A percentile compares a stretch with the other conserved stretches of the same genome.
Evolutionary conservation across 2,888 invertebrate genomes (phyloP).

Genomic region (Lochmaea capreae): DNA sequence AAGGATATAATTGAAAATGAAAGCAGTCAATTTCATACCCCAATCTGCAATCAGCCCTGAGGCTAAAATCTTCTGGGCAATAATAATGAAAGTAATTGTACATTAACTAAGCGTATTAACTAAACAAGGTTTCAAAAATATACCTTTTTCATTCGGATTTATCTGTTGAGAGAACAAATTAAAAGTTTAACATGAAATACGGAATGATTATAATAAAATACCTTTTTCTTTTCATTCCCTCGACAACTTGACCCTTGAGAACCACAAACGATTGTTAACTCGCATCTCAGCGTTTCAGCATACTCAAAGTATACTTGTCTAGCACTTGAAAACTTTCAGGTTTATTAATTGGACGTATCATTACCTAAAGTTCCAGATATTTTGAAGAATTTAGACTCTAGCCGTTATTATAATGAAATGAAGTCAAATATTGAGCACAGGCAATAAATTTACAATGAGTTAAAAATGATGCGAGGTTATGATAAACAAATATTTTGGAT

Average conservation of each 20-base stretch:
- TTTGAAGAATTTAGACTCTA: background rate
- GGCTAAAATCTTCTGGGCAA: too few relatives aligned
- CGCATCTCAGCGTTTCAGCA: slow-evolving; percentile 30
- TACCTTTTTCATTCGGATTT: too few relatives aligned
- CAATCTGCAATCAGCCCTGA: too few relatives aligned
- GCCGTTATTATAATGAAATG: background rate
- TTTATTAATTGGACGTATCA: slow-evolving; percentile 39
- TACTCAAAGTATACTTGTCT: slow-evolving; percentile 29
- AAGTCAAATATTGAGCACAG: background rate
- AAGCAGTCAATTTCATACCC: too few relatives aligned
- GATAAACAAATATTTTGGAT: background rate
- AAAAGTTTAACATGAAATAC: background rate
- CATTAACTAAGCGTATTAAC: too few relatives aligned
- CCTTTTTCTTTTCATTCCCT: slow-evolving; percentile 7
- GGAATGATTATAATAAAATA: slow-evolving; percentile 20
- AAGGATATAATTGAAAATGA: too few relatives aligned
- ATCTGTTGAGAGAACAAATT: too few relatives aligned
- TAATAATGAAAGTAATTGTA: too few relatives aligned
- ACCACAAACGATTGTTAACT: slow-evolving; percentile 38
- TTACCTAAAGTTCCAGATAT: slow-evolving; percentile 32
- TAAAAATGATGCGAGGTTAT: background rate
- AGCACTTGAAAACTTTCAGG: slow-evolving; percentile 33
- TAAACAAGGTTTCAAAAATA: too few relatives aligned
- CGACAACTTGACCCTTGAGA: slow-evolving; percentile 27
- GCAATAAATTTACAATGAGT: background rate